Conservation (phyloP, 2,888 invertebrate genomes). For the Ditula angustiorana region DNA sequence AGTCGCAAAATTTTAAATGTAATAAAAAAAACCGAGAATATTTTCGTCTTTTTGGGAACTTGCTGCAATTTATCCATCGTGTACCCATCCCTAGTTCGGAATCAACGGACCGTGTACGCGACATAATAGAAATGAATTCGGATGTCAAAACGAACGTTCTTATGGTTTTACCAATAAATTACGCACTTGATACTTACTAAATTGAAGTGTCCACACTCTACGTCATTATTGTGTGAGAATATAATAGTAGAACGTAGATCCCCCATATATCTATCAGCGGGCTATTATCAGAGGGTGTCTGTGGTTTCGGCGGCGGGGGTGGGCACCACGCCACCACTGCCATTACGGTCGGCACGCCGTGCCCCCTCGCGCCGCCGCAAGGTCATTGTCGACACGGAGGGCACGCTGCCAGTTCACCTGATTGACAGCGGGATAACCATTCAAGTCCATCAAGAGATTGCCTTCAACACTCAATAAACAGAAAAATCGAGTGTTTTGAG, state of each 20-base stretch:
- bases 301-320: slow-evolving; percentile 48
- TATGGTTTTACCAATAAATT: too few species aligned
- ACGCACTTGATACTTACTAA: background rate
- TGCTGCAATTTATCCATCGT: too few species aligned
- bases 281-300: slow-evolving; percentile 45
- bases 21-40: too few species aligned
- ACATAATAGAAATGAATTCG: too few species aligned
- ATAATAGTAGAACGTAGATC: background rate
- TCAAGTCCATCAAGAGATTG: slow-evolving; percentile 13
- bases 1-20: too few species aligned
- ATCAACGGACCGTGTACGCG: too few species aligned
- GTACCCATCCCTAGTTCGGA: too few species aligned
- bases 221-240: slow-evolving; percentile 16
- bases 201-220: slow-evolving; percentile 16
- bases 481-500: background rate
- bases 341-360: slow-evolving; percentile 26
- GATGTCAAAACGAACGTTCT: too few species aligned
- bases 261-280: slow-evolving; percentile 1
- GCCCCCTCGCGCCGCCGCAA: slow-evolving; percentile 53
- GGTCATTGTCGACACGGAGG: slow-evolving; percentile 63
- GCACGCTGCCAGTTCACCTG: slow-evolving; percentile 51
- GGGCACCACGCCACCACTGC: slow-evolving; percentile 30
- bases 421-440: slow-evolving; percentile 50
- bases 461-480: slow-evolving; percentile 7
- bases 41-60: too few species aligned